Percentiles rank a stretch among this genome's conserved stretches.
These are phyloP conservation scores for Lithobates pipiens DNA, from an alignment of 2,797 vertebrate genomes.

Conservation along the genomic window DNA sequence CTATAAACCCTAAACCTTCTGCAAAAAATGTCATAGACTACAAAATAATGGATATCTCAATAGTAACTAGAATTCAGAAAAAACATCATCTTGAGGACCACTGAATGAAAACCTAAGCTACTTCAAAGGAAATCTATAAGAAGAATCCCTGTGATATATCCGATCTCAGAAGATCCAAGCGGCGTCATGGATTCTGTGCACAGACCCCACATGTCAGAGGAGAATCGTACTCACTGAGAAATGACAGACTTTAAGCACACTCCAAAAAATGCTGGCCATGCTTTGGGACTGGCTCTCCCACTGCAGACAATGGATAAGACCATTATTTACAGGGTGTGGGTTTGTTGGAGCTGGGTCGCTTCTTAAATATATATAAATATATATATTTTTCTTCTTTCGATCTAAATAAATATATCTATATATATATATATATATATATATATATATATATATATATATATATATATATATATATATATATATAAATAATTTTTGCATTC, in stretches of 20 bases:
- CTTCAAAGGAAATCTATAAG: slow-evolving; percentile 28
- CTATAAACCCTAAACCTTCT: slow-evolving; percentile 56
- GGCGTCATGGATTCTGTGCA: slow-evolving; percentile 28
- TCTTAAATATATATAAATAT: slow-evolving; percentile 18
- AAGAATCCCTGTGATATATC: slow-evolving; percentile 19
- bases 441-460: too few relatives aligned
- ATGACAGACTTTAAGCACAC: slow-evolving; percentile 58
- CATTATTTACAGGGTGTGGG: slow-evolving; percentile 36
- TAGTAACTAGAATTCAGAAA: slow-evolving; percentile 38
- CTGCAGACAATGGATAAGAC: slow-evolving; percentile 54
- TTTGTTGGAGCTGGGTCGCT: not conserved
- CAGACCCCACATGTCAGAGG: slow-evolving; percentile 56
- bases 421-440: too few relatives aligned
- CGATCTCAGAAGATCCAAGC: slow-evolving; percentile 1
- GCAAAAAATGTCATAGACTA: slow-evolving; percentile 54
- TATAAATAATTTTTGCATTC: slow-evolving; percentile 50
- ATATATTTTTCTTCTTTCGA: slow-evolving; percentile 23
- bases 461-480: not conserved
- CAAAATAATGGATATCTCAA: slow-evolving; percentile 41
- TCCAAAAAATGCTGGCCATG: slow-evolving; percentile 58
- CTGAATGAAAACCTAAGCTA: slow-evolving; percentile 43
- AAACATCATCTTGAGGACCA: slow-evolving; percentile 48
- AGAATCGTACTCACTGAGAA: slow-evolving; percentile 52
- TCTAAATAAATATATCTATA: not conserved
- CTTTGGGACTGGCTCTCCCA: slow-evolving; percentile 54